These are phyloP conservation scores for Sardina pilchardus DNA, from an alignment of 2,113 vertebrate genomes.

Conservation along the genomic window DNA sequence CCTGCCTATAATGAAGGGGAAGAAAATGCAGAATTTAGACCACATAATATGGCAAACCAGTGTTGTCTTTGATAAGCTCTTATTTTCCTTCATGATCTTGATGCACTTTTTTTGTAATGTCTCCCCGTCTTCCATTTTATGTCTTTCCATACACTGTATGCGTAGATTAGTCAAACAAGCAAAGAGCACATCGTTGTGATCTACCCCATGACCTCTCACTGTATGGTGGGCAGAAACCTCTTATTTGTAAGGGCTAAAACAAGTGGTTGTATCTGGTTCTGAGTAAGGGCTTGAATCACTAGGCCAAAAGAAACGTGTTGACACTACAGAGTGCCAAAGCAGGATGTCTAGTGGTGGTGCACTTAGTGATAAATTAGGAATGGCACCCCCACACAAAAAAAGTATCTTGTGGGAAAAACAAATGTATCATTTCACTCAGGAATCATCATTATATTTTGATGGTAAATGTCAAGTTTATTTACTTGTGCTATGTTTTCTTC, in stretches of 20 bases:
- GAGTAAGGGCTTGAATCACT: constrained; percentile 27
- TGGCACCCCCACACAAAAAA: constrained; percentile 41
- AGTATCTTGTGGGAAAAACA: constrained; percentile 17
- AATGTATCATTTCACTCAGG: constrained; percentile 45
- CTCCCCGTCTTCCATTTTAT: constrained; percentile 34
- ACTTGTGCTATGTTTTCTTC: constrained; percentile 26
- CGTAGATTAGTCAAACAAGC: constrained; percentile 26
- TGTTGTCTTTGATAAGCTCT: constrained; percentile 40
- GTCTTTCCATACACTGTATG: constrained; percentile 28
- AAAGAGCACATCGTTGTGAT: not conserved
- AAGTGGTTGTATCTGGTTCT: constrained; percentile 9
- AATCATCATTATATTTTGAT: not conserved
- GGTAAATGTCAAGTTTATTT: constrained; percentile 15
- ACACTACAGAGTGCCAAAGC: constrained; percentile 49
- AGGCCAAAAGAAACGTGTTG: constrained; percentile 16
- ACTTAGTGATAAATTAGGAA: constrained; percentile 3
- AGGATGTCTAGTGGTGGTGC: not conserved
- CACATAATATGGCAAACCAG: constrained; percentile 35
- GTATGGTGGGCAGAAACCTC: constrained; percentile 10
- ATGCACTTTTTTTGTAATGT: constrained; percentile 67
- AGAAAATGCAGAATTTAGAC: constrained; percentile 15
- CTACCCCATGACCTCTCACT: constrained; percentile 8
- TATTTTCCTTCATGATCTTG: constrained; percentile 23
- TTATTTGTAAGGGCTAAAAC: constrained; percentile 26
- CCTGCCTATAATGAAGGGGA: constrained; percentile 16